phyloP scores from a whole-genome alignment of 2,113 vertebrate species.

The Notechis scutatus region DNA sequence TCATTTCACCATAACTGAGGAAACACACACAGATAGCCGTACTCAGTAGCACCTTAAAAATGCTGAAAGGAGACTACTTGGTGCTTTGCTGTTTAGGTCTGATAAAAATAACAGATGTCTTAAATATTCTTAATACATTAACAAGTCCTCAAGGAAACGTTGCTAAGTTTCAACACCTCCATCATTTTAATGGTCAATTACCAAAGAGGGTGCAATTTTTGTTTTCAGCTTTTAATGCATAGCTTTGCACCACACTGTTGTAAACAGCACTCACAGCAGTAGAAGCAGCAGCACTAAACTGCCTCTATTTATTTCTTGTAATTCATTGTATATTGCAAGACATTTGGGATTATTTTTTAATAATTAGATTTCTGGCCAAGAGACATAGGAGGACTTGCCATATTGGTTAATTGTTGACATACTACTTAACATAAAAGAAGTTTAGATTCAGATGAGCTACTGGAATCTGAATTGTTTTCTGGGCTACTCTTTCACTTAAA shows the following conservation, averaged over 20 bases:
- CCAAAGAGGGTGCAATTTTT: background rate
- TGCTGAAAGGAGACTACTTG: background rate
- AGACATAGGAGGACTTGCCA: background rate
- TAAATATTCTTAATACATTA: slow-evolving; percentile 26
- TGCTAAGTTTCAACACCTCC: slow-evolving; percentile 5
- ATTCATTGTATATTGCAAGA: background rate
- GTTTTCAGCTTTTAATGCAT: background rate
- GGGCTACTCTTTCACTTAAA: too few relatives aligned
- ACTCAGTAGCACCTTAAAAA: slow-evolving; percentile 10
- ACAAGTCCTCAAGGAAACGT: slow-evolving; percentile 21
- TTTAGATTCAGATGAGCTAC: background rate
- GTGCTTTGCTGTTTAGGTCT: slow-evolving; percentile 23
- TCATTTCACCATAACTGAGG: slow-evolving; percentile 20
- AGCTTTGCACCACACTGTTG: background rate
- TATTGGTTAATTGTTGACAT: background rate
- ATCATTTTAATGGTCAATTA: slow-evolving; percentile 23
- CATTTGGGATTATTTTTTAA: background rate
- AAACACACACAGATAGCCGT: slow-evolving; percentile 2
- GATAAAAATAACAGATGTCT: slow-evolving; percentile 35
- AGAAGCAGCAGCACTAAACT: background rate
- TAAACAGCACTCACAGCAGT: background rate
- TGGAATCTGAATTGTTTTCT: background rate
- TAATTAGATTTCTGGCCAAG: background rate
- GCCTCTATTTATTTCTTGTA: background rate
- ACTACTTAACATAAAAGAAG: background rate